Evolutionary conservation across 2,797 vertebrate genomes (phyloP).

Genomic region (Adrianichthys oophorus): DNA sequence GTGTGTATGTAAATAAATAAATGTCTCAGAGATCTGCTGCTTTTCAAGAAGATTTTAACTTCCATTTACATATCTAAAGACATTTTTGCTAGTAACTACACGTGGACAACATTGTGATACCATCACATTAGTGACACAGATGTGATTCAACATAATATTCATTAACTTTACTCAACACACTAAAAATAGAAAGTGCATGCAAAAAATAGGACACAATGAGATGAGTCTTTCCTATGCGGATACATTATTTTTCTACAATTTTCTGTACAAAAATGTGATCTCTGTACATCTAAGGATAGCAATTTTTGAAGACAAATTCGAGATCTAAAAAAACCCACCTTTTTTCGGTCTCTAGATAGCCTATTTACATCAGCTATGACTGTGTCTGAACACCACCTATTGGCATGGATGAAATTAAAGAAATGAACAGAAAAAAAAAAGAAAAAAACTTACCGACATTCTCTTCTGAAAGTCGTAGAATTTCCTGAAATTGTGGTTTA

Average conservation of each 20-base stretch:
- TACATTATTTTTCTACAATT: no score
- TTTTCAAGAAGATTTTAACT: no score
- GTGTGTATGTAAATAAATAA: no score
- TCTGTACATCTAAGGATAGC: background rate
- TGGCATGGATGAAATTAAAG: slow-evolving; percentile 25
- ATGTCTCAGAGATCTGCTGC: no score
- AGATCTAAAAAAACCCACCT: slow-evolving; percentile 21
- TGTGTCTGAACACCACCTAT: slow-evolving; percentile 44
- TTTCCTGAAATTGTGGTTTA: slow-evolving; percentile 99
- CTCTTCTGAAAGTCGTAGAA: slow-evolving; percentile 95
- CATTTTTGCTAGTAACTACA: background rate
- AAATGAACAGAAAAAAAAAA: slow-evolving; percentile 3
- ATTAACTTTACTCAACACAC: background rate
- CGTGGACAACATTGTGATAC: background rate
- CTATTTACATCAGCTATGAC: slow-evolving; percentile 61
- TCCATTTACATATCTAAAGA: no score
- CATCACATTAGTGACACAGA: background rate
- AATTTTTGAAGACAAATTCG: no score
- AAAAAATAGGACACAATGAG: background rate
- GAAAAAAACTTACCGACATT: slow-evolving; percentile 88
- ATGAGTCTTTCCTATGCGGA: background rate
- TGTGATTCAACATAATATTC: background rate
- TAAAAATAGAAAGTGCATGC: background rate
- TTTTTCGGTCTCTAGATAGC: slow-evolving; percentile 57
- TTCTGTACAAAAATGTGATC: slow-evolving; percentile 3